Evolutionary conservation across 2,888 invertebrate genomes (phyloP).

Genomic region (Drosophila emarginata): DNA sequence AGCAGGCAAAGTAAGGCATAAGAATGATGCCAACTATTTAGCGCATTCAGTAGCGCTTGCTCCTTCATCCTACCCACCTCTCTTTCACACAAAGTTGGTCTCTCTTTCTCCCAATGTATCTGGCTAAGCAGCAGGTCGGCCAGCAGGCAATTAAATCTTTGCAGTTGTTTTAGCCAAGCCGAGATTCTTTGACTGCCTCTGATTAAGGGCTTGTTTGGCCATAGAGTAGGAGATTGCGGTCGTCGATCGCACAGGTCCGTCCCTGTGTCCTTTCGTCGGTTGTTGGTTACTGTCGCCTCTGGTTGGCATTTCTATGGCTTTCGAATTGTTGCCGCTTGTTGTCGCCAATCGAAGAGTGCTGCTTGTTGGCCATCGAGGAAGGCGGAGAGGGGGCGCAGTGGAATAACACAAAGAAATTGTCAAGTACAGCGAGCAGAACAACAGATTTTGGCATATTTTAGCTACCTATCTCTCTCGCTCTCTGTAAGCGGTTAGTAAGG

Average conservation of each 20-base stretch:
- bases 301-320: constrained; percentile 59
- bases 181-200: constrained; percentile 66
- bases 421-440: constrained; percentile 56
- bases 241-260: neutral
- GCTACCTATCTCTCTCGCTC: constrained; percentile 14
- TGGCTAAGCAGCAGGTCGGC: constrained; percentile 26
- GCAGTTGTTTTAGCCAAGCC: constrained; percentile 66
- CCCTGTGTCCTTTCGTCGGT: neutral
- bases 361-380: neutral
- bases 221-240: constrained; percentile 49
- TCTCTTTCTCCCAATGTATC: too few species aligned
- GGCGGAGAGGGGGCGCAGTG: neutral
- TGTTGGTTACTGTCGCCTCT: constrained; percentile 5
- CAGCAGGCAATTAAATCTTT: constrained; percentile 71
- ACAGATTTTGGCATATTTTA: constrained; percentile 71
- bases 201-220: constrained; percentile 66
- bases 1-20: constrained; percentile 65
- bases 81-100: neutral
- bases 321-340: constrained; percentile 43
- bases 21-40: constrained; percentile 77
- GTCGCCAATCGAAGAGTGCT: constrained; percentile 26
- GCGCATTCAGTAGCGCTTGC: constrained; percentile 73
- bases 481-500: neutral
- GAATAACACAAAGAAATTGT: constrained; percentile 52
- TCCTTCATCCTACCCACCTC: constrained; percentile 23